Evolutionary conservation across 2,888 invertebrate species (phyloP), one percentile per base, ranked within the genome.

Genomic region (Orgyia antiqua): DNA sequence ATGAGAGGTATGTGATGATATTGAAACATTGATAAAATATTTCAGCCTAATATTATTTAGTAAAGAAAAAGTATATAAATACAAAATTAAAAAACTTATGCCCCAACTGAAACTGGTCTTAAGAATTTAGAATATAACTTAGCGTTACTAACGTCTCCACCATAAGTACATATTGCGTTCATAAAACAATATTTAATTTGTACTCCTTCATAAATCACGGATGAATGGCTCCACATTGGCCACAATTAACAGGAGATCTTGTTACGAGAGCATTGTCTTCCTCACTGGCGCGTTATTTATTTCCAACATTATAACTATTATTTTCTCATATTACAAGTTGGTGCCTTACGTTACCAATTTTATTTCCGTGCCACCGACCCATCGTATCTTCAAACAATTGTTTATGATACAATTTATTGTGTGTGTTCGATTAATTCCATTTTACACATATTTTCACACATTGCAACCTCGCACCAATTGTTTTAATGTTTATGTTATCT

Each of bases 1-100:
- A 91, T 94, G 77, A 91, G 96, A 92, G 94, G 98, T 98, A 86
- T 92, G 95, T 89, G 9, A 25, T 24, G 4, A 23, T 20, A 5
- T n/a, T 20, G 9, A 9, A 72, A 72, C 66, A 67, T n/a, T n/a
- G n/a, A n/a, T n/a, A n/a, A n/a, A n/a, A n/a, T n/a, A n/a, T n/a
- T n/a, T n/a, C n/a, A n/a, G n/a, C n/a, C n/a, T n/a, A n/a, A n/a
- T n/a, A n/a, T n/a, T n/a, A n/a, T n/a, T n/a, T n/a, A n/a, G n/a
- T n/a, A n/a, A n/a, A n/a, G n/a, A n/a, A n/a, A n/a, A n/a, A n/a
- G n/a, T n/a, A n/a, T n/a, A n/a, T n/a, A n/a, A n/a, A n/a, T n/a
- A n/a, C n/a, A n/a, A n/a, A n/a, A n/a, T n/a, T n/a, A n/a, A n/a
- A n/a, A n/a, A n/a, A n/a, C n/a, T n/a, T n/a, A n/a, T n/a, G n/a